Base-by-base conservation (phyloP, 2,888 invertebrate species). In the Eupithecia inturbata region DNA sequence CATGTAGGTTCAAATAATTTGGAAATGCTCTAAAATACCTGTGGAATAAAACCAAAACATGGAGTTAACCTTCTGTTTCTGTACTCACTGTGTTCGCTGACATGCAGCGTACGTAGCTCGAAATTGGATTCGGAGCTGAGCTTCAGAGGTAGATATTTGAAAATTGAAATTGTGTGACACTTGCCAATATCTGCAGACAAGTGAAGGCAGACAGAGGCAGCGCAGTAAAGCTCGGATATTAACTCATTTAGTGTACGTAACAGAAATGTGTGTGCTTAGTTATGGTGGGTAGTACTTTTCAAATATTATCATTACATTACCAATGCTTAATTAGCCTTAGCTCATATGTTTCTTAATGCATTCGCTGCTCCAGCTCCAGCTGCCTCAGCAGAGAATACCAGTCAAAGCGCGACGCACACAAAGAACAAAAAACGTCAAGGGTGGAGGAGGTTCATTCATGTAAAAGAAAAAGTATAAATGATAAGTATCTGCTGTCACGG, bases 71-170 rank as follows among this genome's bases (percentile, higher is more conserved):
- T 57, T 57, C 68, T 68, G 36, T 22, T 22, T 68, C 22, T 41
- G 19, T 19, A 9, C 28, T 14, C 6, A 41, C 69, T 69, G 31
- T 69, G 69, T 19, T 3, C 53, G 9, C 49, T 41, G 60, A 62
- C 67, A 70, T 67, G 60, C 63, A 57, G 36, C 62, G 31, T 33
- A 64, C 60, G 22, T 36, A 60, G n/a, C 41, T 60, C 69, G 62
- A 70, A 75, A 75, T 75, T 72, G 69, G 67, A 75, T 75, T 75
- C 36, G 19, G 63, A 57, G 62, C 62, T 49, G 62, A 71, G 53
- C 49, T 72, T 67, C 69, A 69, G 66, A 75, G 75, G 71, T 69
- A 71, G 41, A 71, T 57, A 57, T 57, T 63, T 67, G 69, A 62
- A 69, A 74, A 72, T 72, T 67, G 69, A 70, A 74, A 74, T 66